These are phyloP conservation scores for Elgonia sp. DNA, from an alignment of 2,888 invertebrate species.

Conservation along the genomic window DNA sequence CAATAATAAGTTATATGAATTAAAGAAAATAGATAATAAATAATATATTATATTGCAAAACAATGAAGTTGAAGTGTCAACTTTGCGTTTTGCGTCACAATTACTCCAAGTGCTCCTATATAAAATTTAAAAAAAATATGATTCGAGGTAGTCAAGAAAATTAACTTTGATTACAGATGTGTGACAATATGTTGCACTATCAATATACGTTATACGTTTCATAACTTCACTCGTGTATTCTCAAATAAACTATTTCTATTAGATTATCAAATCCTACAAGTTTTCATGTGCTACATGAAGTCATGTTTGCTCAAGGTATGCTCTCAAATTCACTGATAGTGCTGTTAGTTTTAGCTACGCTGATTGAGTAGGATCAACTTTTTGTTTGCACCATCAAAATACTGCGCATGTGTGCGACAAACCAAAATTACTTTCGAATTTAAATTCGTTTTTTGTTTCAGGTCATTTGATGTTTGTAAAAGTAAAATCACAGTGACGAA, in stretches of 20 bases:
- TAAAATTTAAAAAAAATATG: too few species aligned
- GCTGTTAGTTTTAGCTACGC: constrained; percentile 40
- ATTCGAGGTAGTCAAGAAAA: too few species aligned
- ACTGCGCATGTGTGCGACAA: constrained; percentile 39
- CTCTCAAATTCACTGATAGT: constrained; percentile 46
- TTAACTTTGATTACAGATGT: constrained; percentile 10
- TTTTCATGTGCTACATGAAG: constrained; percentile 28
- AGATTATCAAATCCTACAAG: constrained; percentile 47
- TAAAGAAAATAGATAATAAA: too few species aligned
- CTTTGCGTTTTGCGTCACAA: too few species aligned
- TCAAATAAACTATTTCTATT: constrained; percentile 52
- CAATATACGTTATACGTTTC: constrained; percentile 24
- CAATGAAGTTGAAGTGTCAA: too few species aligned
- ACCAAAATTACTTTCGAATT: constrained; percentile 46
- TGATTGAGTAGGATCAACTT: constrained; percentile 39
- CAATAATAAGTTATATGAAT: too few species aligned
- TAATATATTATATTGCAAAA: too few species aligned
- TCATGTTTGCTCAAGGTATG: constrained; percentile 25
- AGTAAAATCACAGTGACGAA: too few species aligned
- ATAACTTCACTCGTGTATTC: constrained; percentile 15
- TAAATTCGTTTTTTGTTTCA: constrained; percentile 30
- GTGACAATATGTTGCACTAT: constrained; percentile 12
- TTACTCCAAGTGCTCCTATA: too few species aligned
- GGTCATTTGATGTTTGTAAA: too few species aligned
- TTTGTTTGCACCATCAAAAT: constrained; percentile 40